Percentiles rank a stretch among this genome's conserved stretches.
These are phyloP conservation scores for Atherix ibis DNA, from an alignment of 2,888 invertebrate species.

Conservation along the genomic window DNA sequence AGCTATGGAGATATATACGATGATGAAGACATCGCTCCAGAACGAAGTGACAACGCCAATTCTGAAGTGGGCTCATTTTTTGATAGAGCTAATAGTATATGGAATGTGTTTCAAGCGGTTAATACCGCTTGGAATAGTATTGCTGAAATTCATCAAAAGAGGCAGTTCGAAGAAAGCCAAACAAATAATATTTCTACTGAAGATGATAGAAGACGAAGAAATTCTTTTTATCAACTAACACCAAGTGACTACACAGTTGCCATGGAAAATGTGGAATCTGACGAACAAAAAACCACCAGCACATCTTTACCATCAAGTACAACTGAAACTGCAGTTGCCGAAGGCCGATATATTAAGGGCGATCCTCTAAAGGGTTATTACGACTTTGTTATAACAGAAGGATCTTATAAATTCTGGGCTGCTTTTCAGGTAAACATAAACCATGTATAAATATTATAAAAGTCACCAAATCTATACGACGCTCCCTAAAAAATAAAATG, in stretches of 20 bases:
- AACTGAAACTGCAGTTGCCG: conserved; percentile 18
- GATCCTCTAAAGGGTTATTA: conserved; percentile 71
- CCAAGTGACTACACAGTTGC: not conserved
- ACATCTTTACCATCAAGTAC: not conserved
- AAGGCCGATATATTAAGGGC: conserved; percentile 32
- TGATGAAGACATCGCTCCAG: not conserved
- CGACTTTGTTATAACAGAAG: conserved; percentile 75
- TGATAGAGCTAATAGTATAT: conserved; percentile 21
- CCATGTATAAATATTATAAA: too few species aligned
- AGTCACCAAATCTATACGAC: too few species aligned
- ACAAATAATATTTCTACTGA: not conserved
- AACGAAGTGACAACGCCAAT: too few species aligned
- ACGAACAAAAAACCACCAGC: too few species aligned
- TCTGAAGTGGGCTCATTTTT: conserved; percentile 15
- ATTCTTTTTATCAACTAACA: not conserved
- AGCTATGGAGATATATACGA: not conserved
- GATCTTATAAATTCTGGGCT: conserved; percentile 80
- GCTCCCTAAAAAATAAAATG: too few species aligned
- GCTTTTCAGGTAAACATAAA: conserved; percentile 61
- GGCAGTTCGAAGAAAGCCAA: too few species aligned
- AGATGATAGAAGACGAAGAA: conserved; percentile 3
- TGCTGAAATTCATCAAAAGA: conserved; percentile 13
- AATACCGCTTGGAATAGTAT: conserved; percentile 23
- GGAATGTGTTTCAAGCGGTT: conserved; percentile 25
- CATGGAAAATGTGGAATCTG: not conserved